Evolutionary conservation across 2,888 invertebrate genomes (phyloP).

Genomic region (Aphrophora alni): DNA sequence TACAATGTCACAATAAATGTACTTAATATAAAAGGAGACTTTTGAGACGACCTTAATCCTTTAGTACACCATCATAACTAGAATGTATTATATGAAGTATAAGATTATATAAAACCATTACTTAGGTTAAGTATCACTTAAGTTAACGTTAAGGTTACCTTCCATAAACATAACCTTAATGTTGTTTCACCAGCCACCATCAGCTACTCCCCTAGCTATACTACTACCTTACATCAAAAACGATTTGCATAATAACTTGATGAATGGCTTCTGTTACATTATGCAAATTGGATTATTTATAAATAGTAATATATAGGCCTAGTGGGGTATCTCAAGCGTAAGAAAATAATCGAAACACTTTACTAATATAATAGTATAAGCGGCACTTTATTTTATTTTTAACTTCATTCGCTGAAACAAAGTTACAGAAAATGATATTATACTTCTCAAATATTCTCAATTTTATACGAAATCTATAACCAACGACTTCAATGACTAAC

Average conservation of each 20-base stretch:
- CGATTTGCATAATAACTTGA: neutral
- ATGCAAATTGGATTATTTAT: no score
- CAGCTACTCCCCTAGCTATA: neutral
- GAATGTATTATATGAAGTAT: neutral
- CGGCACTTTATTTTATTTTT: no score
- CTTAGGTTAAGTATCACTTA: constrained; percentile 6
- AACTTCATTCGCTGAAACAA: no score
- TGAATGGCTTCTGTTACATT: neutral
- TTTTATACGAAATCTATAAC: no score
- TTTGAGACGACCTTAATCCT: neutral
- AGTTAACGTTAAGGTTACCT: neutral
- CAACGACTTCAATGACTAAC: no score
- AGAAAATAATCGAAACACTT: no score
- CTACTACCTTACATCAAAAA: neutral
- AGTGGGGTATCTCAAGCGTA: no score
- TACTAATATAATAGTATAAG: no score
- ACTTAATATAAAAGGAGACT: neutral
- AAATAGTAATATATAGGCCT: no score
- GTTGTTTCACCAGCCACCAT: neutral
- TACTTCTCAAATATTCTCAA: no score
- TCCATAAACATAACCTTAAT: neutral
- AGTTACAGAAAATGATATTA: no score
- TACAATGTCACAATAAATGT: neutral
- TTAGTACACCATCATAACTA: neutral
- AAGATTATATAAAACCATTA: neutral